phyloP scores from a whole-genome alignment of 2,797 vertebrate species.

The Alca torda region DNA sequence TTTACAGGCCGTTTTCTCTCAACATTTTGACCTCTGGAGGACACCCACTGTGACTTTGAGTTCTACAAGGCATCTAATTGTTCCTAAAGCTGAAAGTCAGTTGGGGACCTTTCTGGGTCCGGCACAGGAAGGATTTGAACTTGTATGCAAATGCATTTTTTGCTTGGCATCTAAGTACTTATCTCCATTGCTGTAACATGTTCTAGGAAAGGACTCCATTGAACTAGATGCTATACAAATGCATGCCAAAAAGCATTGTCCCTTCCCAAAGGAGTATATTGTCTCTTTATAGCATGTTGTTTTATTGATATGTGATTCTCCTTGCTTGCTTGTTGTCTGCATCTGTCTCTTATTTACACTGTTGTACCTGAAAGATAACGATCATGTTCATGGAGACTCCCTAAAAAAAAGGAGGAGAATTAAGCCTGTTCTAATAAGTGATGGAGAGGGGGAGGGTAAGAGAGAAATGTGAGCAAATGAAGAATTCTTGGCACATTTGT shows the following conservation, averaged over 20 bases:
- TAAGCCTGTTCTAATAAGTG: background rate
- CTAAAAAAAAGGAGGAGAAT: background rate
- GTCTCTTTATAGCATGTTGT: background rate
- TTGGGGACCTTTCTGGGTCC: background rate
- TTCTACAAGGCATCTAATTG: slow-evolving; percentile 9
- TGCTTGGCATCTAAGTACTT: background rate
- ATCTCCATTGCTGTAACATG: background rate
- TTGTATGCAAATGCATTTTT: background rate
- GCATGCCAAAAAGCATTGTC: background rate
- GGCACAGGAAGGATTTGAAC: background rate
- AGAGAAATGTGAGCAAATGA: background rate
- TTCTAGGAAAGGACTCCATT: background rate
- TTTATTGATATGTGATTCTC: background rate
- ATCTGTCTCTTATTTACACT: background rate
- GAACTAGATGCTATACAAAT: background rate
- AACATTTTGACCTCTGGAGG: background rate
- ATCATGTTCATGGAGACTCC: background rate
- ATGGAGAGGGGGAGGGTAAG: background rate
- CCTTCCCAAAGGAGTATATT: background rate
- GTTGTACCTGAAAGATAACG: background rate
- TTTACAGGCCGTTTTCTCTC: background rate
- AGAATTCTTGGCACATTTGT: background rate
- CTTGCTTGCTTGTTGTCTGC: background rate
- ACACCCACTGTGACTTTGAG: background rate
- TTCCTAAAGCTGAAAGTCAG: slow-evolving; percentile 14